Base-by-base conservation (phyloP, 1,140 invertebrate genomes). In the Nephila pilipes region DNA sequence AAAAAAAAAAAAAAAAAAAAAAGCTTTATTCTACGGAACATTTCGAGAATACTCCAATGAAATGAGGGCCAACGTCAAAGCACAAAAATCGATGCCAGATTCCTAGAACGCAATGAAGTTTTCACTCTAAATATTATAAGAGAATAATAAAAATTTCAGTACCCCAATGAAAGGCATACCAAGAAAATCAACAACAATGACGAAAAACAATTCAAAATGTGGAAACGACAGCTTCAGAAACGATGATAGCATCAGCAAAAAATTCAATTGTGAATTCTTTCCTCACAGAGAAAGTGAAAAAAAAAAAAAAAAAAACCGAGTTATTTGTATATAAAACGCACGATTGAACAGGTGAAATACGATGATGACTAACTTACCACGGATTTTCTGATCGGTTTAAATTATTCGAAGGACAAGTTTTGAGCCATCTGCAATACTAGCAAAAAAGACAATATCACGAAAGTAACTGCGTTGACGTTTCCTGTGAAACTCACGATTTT, bases 391-490 rank as follows among this genome's bases (percentile, higher is more conserved):
- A 25, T 32, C 18, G 25, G 16, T 32, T 18, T 32, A 75, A 75
- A 75, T 75, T 75, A 32, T 75, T 75, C 69, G 69, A 75, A 75
- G 69, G 69, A 32, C 69, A 75, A 75, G 20, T 36, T 16, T 36
- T 75, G 69, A 75, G 16, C 14, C 69, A 32, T 32, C 69, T 36
- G 69, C 69, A 36, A 36, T 0, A 69, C 25, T 5, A 25, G 63
- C 29, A 18, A 29, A 20, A 75, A 16, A 75, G 25, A 75, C 65
- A 36, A 29, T 20, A 4, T 18, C 16, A 36, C 0, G 29, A 75
- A 18, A 36, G 3, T 46, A 46, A 46, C 4, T 14, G 69, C 69
- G 29, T 75, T 75, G 69, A 29, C 69, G 29, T 75, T 75, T 75
- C 69, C 25, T 75, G 1, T 25, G 14, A 75, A 36, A 16, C 36